Conservation (phyloP, 2,888 invertebrate species). For the Apodemia zela region DNA sequence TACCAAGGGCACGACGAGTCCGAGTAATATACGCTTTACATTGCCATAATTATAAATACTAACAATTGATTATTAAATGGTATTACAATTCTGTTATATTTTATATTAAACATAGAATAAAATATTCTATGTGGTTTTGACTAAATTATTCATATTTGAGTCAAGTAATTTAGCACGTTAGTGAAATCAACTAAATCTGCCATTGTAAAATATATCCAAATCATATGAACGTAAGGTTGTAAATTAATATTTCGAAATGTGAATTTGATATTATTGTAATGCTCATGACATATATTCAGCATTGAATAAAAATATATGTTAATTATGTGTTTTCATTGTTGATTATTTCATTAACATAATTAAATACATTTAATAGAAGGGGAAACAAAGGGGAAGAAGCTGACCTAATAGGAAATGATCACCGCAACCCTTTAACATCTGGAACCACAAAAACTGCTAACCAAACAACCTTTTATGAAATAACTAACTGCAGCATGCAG, state of each 20-base stretch:
- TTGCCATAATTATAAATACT: too few relatives aligned
- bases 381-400: too few relatives aligned
- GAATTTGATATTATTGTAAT: slow-evolving; percentile 71
- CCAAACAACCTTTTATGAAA: too few relatives aligned
- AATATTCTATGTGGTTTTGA: slow-evolving; percentile 4
- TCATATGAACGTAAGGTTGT: slow-evolving; percentile 65
- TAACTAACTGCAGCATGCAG: too few relatives aligned
- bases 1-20: too few relatives aligned
- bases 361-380: too few relatives aligned
- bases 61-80: neutral
- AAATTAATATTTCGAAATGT: slow-evolving; percentile 70
- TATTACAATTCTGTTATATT: neutral
- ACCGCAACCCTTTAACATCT: neutral
- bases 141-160: slow-evolving; percentile 17
- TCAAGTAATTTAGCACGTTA: slow-evolving; percentile 26
- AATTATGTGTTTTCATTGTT: slow-evolving; percentile 36
- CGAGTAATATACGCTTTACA: too few relatives aligned
- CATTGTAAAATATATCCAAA: slow-evolving; percentile 66
- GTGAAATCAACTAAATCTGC: slow-evolving; percentile 35
- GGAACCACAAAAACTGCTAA: too few relatives aligned
- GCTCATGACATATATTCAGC: slow-evolving; percentile 74
- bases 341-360: neutral
- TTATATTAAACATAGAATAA: neutral
- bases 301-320: slow-evolving; percentile 74
- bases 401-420: too few relatives aligned